Conservation (phyloP, 2,113 vertebrate species). For the Rhea americana region DNA sequence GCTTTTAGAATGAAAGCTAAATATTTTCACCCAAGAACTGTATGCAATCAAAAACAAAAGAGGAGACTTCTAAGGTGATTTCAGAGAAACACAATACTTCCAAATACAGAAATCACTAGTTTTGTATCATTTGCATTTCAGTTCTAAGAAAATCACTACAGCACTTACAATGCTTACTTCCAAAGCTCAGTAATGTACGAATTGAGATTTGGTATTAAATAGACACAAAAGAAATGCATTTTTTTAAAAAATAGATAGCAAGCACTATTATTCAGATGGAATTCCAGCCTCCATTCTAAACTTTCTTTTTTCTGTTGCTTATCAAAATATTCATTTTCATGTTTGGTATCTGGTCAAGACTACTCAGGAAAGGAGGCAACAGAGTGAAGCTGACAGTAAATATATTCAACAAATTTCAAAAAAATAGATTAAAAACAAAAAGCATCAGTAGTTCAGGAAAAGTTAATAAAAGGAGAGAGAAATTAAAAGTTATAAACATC, state of each 20-base stretch:
- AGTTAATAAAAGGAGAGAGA: not conserved
- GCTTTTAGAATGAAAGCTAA: rapidly evolving
- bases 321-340: not conserved
- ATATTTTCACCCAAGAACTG: not conserved
- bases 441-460: not conserved
- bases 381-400: not conserved
- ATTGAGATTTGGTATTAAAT: rapidly evolving
- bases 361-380: not conserved
- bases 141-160: not conserved
- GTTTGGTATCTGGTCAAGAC: not conserved
- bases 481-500: not conserved
- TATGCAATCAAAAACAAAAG: not conserved
- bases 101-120: not conserved
- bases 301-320: not conserved
- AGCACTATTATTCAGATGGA: not conserved
- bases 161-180: not conserved
- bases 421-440: not conserved
- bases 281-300: not conserved
- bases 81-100: not conserved
- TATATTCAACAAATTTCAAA: too few relatives aligned
- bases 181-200: rapidly evolving
- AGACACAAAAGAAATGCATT: rapidly evolving
- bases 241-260: too few relatives aligned
- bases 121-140: not conserved
- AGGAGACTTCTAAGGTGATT: not conserved